phyloP scores from a whole-genome alignment of 2,888 invertebrate species.

The Pyrgus malvae region DNA sequence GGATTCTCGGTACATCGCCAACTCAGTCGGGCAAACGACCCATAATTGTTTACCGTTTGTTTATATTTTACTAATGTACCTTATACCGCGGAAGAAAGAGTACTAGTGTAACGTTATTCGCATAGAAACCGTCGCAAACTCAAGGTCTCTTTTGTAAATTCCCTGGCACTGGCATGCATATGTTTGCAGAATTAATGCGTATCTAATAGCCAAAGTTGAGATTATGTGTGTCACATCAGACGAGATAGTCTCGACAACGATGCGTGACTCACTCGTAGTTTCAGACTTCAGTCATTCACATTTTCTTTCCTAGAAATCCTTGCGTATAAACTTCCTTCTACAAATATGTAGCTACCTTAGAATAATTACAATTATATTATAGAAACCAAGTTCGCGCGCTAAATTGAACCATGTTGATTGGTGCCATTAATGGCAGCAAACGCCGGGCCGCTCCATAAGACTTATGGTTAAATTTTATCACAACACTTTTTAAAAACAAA shows the following conservation, averaged over 20 bases:
- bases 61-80: constrained; percentile 48
- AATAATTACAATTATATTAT: not conserved
- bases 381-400: too few relatives aligned
- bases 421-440: too few relatives aligned
- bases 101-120: constrained; percentile 60
- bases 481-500: too few relatives aligned
- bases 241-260: constrained; percentile 39
- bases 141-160: constrained; percentile 66
- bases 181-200: constrained; percentile 54
- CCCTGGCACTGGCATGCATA: constrained; percentile 77
- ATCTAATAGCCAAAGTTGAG: constrained; percentile 64
- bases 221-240: constrained; percentile 55
- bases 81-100: constrained; percentile 58
- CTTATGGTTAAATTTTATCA: too few relatives aligned
- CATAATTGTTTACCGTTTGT: constrained; percentile 41
- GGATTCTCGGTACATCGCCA: constrained; percentile 57
- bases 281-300: constrained; percentile 13
- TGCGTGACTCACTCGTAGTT: constrained; percentile 30
- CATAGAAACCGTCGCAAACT: constrained; percentile 57
- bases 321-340: not conserved
- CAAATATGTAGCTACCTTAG: not conserved
- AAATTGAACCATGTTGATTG: too few relatives aligned
- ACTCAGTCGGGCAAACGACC: constrained; percentile 44
- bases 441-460: too few relatives aligned
- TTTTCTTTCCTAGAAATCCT: not conserved